These are phyloP conservation scores for Eumeta japonica DNA, from an alignment of 1,140 invertebrate species.

Conservation along the genomic window DNA sequence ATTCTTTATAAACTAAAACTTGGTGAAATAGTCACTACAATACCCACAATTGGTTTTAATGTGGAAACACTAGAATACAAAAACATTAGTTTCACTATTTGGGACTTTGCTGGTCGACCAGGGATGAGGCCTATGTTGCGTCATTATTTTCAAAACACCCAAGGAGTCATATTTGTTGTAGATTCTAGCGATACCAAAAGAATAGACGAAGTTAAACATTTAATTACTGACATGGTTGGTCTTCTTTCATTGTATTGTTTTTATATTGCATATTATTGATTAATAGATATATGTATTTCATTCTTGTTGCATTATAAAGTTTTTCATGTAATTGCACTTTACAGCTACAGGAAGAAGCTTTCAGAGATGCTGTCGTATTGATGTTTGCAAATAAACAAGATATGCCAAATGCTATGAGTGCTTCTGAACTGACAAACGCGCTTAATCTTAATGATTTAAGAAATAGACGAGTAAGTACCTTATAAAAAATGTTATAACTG, in stretches of 20 bases:
- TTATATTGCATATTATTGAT: too few relatives aligned
- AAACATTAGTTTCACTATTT: constrained; percentile 95
- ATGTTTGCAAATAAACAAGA: constrained; percentile 99
- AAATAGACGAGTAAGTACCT: constrained; percentile 70
- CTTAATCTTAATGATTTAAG: constrained; percentile 86
- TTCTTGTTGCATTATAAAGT: too few relatives aligned
- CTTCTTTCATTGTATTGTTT: constrained; percentile 1
- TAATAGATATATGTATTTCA: too few relatives aligned
- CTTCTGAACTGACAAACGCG: constrained; percentile 94
- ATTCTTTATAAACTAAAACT: constrained; percentile 97
- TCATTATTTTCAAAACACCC: constrained; percentile 98
- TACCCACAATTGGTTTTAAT: constrained; percentile 96
- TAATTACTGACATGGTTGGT: constrained; percentile 87
- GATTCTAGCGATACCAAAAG: constrained; percentile 96
- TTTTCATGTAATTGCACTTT: constrained; percentile 13
- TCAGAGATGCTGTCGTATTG: constrained; percentile 93
- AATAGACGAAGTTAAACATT: constrained; percentile 91
- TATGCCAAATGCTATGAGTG: constrained; percentile 96
- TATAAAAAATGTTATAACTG: too few relatives aligned
- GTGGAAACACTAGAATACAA: constrained; percentile 94
- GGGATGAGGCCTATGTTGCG: constrained; percentile 94
- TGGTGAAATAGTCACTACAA: constrained; percentile 97
- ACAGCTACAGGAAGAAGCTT: constrained; percentile 87
- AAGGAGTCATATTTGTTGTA: constrained; percentile 96
- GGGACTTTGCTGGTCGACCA: constrained; percentile 95